Evolutionary conservation across 1,140 invertebrate genomes (phyloP), one percentile per base, ranked within the genome.

Genomic region (Pogonomyrmex californicus): DNA sequence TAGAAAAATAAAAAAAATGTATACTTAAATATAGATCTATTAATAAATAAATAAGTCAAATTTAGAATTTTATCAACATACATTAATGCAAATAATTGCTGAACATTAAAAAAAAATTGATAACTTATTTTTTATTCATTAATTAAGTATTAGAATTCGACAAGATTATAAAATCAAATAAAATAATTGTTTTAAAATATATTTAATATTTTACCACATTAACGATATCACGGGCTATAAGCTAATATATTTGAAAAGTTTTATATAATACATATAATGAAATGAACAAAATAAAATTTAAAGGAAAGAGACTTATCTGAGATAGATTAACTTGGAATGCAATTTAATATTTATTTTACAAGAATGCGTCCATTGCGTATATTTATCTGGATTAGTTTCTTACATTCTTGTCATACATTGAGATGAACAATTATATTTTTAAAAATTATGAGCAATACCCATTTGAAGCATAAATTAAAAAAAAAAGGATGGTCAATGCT

Each of bases 371-470:
- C 41, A 23, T 10, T 75, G 23, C 36, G 0, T 23, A 54, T 82
- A 75, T 41, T 23, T 30, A 23, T 23, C n/a, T 62, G 41, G 41
- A 49, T 49, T 83, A 83, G 38, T 73, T 83, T 73, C 4, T 54
- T 73, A 60, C 54, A 82, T 71, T 82, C 79, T 83, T 62, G 33
- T 73, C n/a, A 7, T 7, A 82, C 41, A 60, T 60, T 44, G 1
- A 44, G 1, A 4, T 1, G 0, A 41, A 41, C 56, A 36, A 58
- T 23, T 23, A 23, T 33, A 54, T 38, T 60, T 58, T 14, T 44
- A 5, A 70, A 82, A 30, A 7, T 51, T 3, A 54, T 65, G 23
- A 23, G 23, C 23, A 23, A 78, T n/a, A 56, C 6, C 1, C 2
- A 30, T 23, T 71, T 47, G 33, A 60, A 82, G 5, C 66, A 6